Evolutionary conservation across 64 coral and sea anemone species (phyloP).

Genomic region (Montipora efflorescens): DNA sequence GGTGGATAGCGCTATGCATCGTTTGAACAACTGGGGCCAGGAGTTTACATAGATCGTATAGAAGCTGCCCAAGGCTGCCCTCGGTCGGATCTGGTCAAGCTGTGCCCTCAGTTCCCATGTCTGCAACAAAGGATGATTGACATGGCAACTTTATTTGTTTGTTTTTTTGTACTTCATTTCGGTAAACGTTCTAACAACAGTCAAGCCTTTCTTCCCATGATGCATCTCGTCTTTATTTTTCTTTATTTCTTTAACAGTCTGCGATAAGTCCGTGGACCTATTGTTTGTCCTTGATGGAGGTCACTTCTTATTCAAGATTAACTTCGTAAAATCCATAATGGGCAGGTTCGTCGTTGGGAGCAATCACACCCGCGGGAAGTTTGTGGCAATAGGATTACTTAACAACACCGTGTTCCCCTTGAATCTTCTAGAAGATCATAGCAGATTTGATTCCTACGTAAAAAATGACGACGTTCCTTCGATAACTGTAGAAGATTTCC

Average conservation of each 20-base stretch:
- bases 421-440: background rate
- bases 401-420: background rate
- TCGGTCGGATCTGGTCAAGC: no score
- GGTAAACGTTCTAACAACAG: no score
- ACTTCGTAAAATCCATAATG: constrained; percentile 71
- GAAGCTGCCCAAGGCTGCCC: no score
- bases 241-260: constrained; percentile 50
- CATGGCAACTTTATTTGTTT: no score
- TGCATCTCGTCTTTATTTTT: no score
- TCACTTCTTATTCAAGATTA: constrained; percentile 52
- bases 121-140: no score
- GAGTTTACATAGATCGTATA: no score
- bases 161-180: no score
- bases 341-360: constrained; percentile 63
- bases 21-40: no score
- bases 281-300: constrained; percentile 72
- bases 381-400: background rate
- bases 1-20: no score
- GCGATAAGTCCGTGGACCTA: constrained; percentile 60
- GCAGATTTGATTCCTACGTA: background rate
- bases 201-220: no score
- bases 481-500: background rate
- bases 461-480: background rate
- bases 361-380: background rate
- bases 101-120: no score